Evolutionary conservation across 2,113 vertebrate genomes (phyloP), one percentile per base, ranked within the genome.

Genomic region (Bubo bubo): DNA sequence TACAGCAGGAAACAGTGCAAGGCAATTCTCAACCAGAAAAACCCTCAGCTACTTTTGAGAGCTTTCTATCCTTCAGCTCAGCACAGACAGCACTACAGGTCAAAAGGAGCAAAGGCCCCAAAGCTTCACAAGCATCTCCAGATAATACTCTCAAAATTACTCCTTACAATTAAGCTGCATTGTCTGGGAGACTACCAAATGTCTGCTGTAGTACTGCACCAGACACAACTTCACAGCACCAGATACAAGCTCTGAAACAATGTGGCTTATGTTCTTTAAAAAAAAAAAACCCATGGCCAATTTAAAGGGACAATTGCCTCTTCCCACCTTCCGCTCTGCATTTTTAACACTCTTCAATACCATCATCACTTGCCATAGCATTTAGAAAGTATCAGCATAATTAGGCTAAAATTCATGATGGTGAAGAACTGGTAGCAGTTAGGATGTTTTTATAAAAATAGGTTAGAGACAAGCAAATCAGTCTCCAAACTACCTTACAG

Each of bases 311-410:
- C 30, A 62, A 49, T 50, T 93, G 62, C 35, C 60, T 84, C 68
- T 52, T 68, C 32, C n/a, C 34, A 34, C 76, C 88, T 30, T 55
- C 73, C 55, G 35, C 32, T 63, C 62, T 73, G 30, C 47, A 8
- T 34, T 91, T 53, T 59, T 26, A 67, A 52, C 55, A 37, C n/a
- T 60, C 85, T 88, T 71, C 83, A 84, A 64, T 30, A 32, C n/a
- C 60, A 77, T 22, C 87, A 79, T 67, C 79, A 49, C 45, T 75
- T 96, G 59, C 73, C 87, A 82, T 10, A 64, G 77, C 21, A 12
- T 67, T 96, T 93, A 94, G 77, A 83, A 94, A 90, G 41, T 47
- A 76, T 53, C 85, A 97, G 71, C 60, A 68, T 47, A 76, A 76
- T 90, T 70, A 82, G 34, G 15, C 37, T 70, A 37, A 71, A 92